Evolutionary conservation across 2,113 vertebrate genomes (phyloP), one percentile per base, ranked within the genome.

Genomic region (Phaetusa simplex): DNA sequence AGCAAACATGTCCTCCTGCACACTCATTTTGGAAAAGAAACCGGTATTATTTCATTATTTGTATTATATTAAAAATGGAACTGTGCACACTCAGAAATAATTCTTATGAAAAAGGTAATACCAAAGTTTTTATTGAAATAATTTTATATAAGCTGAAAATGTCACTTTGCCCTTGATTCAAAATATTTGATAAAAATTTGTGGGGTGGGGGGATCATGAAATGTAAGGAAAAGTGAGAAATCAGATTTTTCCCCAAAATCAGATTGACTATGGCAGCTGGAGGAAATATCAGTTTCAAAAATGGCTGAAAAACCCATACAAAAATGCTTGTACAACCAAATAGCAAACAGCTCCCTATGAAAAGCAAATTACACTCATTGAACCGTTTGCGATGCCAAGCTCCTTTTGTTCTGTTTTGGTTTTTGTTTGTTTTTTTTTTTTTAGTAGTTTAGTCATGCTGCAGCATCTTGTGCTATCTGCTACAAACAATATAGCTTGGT

Each of bases 151-250:
- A 27, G 5, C 4, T 1, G 6, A 45, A 86, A 87, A 77, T 55
- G 2, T 13, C 12, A 47, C 11, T 72, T 62, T 67, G 2, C 8
- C 43, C 7, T 36, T 47, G 5, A 73, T 64, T 45, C 6, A 86
- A 84, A 81, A 50, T 30, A 32, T n/a, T 32, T 53, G 20, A 11
- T 9, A 71, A 81, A 86, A 61, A 11, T 36, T 40, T 8, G 3
- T 1, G 2, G 3, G 2, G 14, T 30, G 3, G 6, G 9, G 10
- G 8, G 4, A 62, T 36, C 1, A 70, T 6, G 1, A 45, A 55
- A 22, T 40, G 6, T 23, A 45, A 69, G 29, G 22, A 78, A 62
- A n/a, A 0, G 4, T 12, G 8, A 58, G 9, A 88, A 89, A 81
- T 50, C 11, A 55, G 2, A 32, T 45, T 83, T 76, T 55, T 24